phyloP scores from a whole-genome alignment of 1,140 invertebrate genomes.

The Drosophila quadrilineata region DNA sequence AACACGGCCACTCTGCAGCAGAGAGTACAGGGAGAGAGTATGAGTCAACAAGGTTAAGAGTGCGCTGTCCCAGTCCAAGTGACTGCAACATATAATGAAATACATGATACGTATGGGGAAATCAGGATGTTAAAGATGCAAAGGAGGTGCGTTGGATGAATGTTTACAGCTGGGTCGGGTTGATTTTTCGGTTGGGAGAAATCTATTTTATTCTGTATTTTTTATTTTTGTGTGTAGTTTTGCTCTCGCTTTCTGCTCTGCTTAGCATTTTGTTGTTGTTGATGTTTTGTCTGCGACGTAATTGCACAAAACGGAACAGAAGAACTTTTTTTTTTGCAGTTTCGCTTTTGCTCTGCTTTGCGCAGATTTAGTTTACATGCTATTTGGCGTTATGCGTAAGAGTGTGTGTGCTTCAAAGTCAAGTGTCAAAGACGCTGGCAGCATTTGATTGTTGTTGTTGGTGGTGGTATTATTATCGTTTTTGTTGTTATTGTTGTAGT shows the following conservation, averaged over 20 bases:
- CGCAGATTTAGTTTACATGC: slow-evolving; percentile 38
- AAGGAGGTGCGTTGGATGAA: too few relatives aligned
- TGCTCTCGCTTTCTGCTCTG: slow-evolving; percentile 38
- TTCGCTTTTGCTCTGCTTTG: slow-evolving; percentile 41
- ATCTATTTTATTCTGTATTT: slow-evolving; percentile 33
- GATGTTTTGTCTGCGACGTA: slow-evolving; percentile 68
- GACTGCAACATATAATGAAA: slow-evolving; percentile 23
- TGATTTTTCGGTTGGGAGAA: slow-evolving; percentile 31
- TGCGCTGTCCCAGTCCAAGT: slow-evolving; percentile 19
- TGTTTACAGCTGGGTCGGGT: slow-evolving; percentile 34
- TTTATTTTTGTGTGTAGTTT: slow-evolving; percentile 2
- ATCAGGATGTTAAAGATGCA: too few relatives aligned
- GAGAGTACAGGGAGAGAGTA: slow-evolving; percentile 36
- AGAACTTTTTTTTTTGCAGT: slow-evolving; percentile 50
- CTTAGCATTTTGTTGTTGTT: slow-evolving; percentile 45
- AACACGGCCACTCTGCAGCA: too few relatives aligned
- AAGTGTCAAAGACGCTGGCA: slow-evolving; percentile 67
- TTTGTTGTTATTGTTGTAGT: slow-evolving; percentile 33
- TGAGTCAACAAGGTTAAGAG: slow-evolving; percentile 65
- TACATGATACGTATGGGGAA: slow-evolving; percentile 11
- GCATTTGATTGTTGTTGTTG: too few relatives aligned
- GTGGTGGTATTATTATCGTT: slow-evolving; percentile 24
- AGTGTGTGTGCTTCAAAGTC: slow-evolving; percentile 76
- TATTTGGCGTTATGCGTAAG: slow-evolving; percentile 25
- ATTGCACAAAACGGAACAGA: slow-evolving; percentile 52